Percentiles rank a stretch among this genome's conserved stretches.
These are phyloP conservation scores for Mustela erminea DNA, from an alignment of 2,797 vertebrate genomes.

Conservation along the genomic window DNA sequence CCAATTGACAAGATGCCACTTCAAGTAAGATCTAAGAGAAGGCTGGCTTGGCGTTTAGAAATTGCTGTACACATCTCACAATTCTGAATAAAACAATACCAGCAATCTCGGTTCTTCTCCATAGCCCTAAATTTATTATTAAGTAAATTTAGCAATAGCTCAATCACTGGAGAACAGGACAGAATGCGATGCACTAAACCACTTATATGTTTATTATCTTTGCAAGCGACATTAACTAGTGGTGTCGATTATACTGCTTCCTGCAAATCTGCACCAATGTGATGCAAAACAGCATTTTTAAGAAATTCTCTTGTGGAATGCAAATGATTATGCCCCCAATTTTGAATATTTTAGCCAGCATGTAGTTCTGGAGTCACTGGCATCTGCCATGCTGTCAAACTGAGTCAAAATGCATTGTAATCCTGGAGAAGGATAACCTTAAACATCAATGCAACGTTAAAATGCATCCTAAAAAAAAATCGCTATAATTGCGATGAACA, in stretches of 20 bases:
- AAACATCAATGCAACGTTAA: conserved; percentile 79
- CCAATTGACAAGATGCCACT: conserved; percentile 69
- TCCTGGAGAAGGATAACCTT: conserved; percentile 71
- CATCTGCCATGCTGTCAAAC: conserved; percentile 80
- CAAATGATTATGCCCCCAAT: conserved; percentile 84
- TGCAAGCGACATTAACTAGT: conserved; percentile 74
- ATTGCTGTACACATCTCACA: conserved; percentile 58
- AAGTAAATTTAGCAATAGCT: conserved; percentile 83
- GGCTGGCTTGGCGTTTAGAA: conserved; percentile 70
- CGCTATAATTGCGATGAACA: conserved; percentile 78
- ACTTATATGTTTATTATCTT: conserved; percentile 80
- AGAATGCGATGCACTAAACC: conserved; percentile 67
- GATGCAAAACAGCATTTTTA: conserved; percentile 84
- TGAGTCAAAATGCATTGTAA: conserved; percentile 70
- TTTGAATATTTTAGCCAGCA: conserved; percentile 77
- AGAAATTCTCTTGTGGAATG: conserved; percentile 86
- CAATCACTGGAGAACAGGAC: conserved; percentile 70
- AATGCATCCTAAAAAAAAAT: conserved; percentile 81
- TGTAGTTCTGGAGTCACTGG: conserved; percentile 83
- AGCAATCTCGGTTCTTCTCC: conserved; percentile 73
- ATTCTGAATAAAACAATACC: conserved; percentile 67
- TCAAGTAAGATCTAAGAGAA: conserved; percentile 61
- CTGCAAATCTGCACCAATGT: conserved; percentile 82
- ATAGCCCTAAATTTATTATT: conserved; percentile 80
- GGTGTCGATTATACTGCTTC: conserved; percentile 77